phyloP scores from a whole-genome alignment of 1,140 invertebrate genomes.

The Drosophila albomicans region DNA sequence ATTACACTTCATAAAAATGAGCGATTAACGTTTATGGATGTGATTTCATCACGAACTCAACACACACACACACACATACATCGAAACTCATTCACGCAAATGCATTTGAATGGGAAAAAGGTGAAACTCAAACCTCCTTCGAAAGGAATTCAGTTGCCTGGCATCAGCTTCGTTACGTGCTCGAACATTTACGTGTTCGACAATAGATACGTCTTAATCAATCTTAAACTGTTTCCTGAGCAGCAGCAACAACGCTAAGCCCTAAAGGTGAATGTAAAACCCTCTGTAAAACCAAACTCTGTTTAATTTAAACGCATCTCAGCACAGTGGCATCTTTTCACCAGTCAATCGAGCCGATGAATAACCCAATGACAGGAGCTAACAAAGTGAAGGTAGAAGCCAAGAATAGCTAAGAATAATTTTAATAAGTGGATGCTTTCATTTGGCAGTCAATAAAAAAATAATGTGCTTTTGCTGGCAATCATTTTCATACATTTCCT shows the following conservation, averaged over 20 bases:
- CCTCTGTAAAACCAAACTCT: slow-evolving; percentile 3
- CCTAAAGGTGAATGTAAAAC: slow-evolving; percentile 15
- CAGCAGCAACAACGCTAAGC: background rate
- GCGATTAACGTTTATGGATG: slow-evolving; percentile 83
- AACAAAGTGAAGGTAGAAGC: no score
- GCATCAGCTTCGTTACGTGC: slow-evolving; percentile 68
- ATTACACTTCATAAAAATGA: slow-evolving; percentile 81
- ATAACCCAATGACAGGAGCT: slow-evolving; percentile 7
- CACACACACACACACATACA: slow-evolving; percentile 8
- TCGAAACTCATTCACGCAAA: background rate
- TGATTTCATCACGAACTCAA: slow-evolving; percentile 77
- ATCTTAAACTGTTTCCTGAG: slow-evolving; percentile 58
- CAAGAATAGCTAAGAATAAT: background rate
- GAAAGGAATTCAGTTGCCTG: slow-evolving; percentile 6
- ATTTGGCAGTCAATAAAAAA: no score
- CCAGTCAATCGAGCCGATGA: background rate
- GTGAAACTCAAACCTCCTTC: slow-evolving; percentile 21
- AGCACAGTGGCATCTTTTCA: slow-evolving; percentile 1
- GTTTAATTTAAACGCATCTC: slow-evolving; percentile 66
- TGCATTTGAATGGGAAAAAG: slow-evolving; percentile 9
- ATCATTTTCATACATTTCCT: no score
- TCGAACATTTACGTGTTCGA: slow-evolving; percentile 65
- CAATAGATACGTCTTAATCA: slow-evolving; percentile 83
- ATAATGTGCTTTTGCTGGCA: no score
- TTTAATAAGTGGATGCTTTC: no score